A percentile compares a stretch with the other conserved stretches of the same genome.
These are phyloP conservation scores for Eleginops maclovinus DNA, from an alignment of 2,113 vertebrate genomes.

Conservation along the genomic window DNA sequence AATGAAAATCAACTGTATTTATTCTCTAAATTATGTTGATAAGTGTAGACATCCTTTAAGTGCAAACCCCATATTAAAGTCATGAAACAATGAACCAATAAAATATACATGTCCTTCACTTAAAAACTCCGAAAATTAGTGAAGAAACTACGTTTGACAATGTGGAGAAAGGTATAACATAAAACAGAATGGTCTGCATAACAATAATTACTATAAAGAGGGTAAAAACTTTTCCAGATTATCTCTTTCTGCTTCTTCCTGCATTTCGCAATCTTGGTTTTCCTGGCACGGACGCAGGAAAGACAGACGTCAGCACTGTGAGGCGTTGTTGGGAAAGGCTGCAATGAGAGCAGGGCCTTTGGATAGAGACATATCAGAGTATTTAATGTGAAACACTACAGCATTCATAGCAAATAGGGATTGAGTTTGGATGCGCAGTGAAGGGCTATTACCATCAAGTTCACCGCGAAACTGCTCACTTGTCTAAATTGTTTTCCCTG, in stretches of 20 bases:
- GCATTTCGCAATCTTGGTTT: constrained; percentile 65
- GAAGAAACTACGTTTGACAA: background rate
- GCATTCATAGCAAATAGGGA: constrained; percentile 23
- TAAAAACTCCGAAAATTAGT: too few species aligned
- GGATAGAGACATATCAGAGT: constrained; percentile 35
- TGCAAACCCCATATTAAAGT: too few species aligned
- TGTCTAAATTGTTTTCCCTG: constrained; percentile 23
- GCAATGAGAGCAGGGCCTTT: constrained; percentile 24
- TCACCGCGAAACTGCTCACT: background rate
- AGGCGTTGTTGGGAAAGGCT: constrained; percentile 50
- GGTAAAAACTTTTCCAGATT: constrained; percentile 16
- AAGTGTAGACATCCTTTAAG: too few species aligned
- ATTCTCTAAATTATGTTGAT: too few species aligned
- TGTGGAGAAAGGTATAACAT: too few species aligned
- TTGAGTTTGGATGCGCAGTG: constrained; percentile 6
- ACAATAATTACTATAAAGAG: background rate
- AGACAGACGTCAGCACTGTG: constrained; percentile 56
- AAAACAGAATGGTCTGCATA: too few species aligned
- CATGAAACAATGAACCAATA: too few species aligned
- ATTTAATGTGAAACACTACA: constrained; percentile 30
- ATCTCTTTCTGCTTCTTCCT: constrained; percentile 42
- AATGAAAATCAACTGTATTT: background rate
- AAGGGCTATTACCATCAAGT: constrained; percentile 38
- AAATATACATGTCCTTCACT: too few species aligned
- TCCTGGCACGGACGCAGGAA: constrained; percentile 67